A percentile compares a stretch with the other conserved stretches of the same genome.
These are phyloP conservation scores for Macrotrachela quadricornifera DNA, from an alignment of 1,140 invertebrate species.

Conservation along the genomic window DNA sequence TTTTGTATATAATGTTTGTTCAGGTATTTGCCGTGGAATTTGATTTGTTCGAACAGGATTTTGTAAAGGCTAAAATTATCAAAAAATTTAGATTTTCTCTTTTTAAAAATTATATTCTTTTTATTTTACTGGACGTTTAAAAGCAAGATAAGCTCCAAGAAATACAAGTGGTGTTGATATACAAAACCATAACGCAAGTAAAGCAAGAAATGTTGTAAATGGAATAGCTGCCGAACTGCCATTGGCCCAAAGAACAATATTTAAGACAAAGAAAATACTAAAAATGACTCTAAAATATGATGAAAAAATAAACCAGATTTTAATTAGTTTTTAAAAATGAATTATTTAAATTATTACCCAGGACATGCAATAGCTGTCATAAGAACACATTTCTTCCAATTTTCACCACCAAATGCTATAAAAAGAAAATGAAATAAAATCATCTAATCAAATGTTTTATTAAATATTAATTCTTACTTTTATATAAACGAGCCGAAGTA, in stretches of 20 bases:
- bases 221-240: conserved; percentile 82
- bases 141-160: conserved; percentile 90
- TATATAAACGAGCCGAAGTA: conserved; percentile 81
- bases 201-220: conserved; percentile 81
- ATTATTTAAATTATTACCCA: conserved; percentile 41
- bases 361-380: conserved; percentile 83
- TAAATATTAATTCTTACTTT: conserved; percentile 24
- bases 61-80: neutral
- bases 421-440: no score
- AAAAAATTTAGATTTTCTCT: no score
- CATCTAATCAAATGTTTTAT: no score
- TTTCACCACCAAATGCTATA: conserved; percentile 67
- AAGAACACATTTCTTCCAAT: conserved; percentile 92
- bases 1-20: conserved; percentile 87
- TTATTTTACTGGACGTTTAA: conserved; percentile 63
- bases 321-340: neutral
- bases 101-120: no score
- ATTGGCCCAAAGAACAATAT: conserved; percentile 78
- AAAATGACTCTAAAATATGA: conserved; percentile 56
- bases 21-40: conserved; percentile 89
- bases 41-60: conserved; percentile 94
- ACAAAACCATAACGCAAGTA: conserved; percentile 84
- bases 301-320: conserved; percentile 3
- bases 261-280: conserved; percentile 79
- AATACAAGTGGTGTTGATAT: conserved; percentile 94